These are phyloP conservation scores for Eleginops maclovinus DNA, from an alignment of 2,113 vertebrate species.

Conservation along the genomic window DNA sequence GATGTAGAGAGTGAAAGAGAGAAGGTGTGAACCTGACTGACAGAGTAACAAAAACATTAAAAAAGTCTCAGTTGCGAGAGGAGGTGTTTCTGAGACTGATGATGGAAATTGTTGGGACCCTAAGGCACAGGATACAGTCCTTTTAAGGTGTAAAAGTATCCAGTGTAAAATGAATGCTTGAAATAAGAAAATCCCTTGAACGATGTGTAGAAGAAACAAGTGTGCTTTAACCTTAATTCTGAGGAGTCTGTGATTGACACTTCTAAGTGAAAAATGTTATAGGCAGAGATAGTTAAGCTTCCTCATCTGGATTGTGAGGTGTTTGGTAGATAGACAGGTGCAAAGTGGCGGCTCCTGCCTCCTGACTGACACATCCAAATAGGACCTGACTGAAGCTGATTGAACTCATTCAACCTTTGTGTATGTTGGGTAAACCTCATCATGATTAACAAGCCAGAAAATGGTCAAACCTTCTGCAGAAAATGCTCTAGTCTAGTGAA, in stretches of 20 bases:
- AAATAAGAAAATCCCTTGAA: constrained; percentile 20
- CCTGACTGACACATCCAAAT: constrained; percentile 50
- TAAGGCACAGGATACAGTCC: neutral
- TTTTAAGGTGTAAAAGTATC: constrained; percentile 11
- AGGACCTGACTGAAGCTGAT: constrained; percentile 2
- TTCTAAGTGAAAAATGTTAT: constrained; percentile 37
- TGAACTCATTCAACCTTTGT: constrained; percentile 48
- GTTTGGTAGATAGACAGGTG: constrained; percentile 39
- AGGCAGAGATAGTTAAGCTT: constrained; percentile 40
- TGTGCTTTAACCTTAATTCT: constrained; percentile 5
- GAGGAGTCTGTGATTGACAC: constrained; percentile 51
- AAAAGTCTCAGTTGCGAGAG: neutral
- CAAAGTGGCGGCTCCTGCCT: constrained; percentile 42
- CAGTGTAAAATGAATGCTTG: constrained; percentile 3
- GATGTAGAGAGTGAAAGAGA: constrained; percentile 27
- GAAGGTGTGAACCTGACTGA: constrained; percentile 49
- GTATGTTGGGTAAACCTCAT: constrained; percentile 23
- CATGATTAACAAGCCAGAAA: neutral
- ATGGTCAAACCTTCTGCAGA: neutral
- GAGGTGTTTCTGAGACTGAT: neutral
- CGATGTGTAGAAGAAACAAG: constrained; percentile 7
- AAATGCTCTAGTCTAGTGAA: neutral
- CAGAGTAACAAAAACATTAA: constrained; percentile 9
- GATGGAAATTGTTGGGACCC: constrained; percentile 21
- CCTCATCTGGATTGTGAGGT: constrained; percentile 43